Evolutionary conservation across 2,888 invertebrate genomes (phyloP), one percentile per base, ranked within the genome.

Genomic region (Ceraclea dissimilis): DNA sequence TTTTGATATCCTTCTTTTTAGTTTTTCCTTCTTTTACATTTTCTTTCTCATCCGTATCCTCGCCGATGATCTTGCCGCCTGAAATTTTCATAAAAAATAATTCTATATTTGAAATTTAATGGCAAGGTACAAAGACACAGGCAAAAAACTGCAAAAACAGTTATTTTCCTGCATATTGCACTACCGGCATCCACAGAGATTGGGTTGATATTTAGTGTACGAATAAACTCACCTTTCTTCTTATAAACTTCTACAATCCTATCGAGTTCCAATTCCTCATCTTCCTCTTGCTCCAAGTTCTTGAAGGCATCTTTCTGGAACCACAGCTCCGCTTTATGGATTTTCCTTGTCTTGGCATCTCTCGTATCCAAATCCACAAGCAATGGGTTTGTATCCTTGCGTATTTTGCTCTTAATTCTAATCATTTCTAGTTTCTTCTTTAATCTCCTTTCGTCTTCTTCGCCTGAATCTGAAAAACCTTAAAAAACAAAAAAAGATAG

Each of bases 241-340:
- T 85, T 84, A 64, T 82, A 86, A 39, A 82, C 80, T 64, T 83
- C 82, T 2, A 85, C 81, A 73, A 93, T 78, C 67, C 84, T 84
- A 67, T 93, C 89, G 62, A 95, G 78, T 73, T 95, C 95, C 6
- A 90, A 78, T 64, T 93, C 93, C 70, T 92, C 93, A 64, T 93
- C 93, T 70, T 92, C 93, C 67, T 93, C 93, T 59, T 85, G 82
- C 63, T 88, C 84, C 19, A 93, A 71, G 65, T 88, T 83, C 68
- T 90, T 87, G 63, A 93, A 88, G 63, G 81, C 81, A 61, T 91
- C 91, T 67, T 91, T 87, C 66, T 92, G 86, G 71, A 91, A 91
- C 92, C 93, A 93, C 31, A 91, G 72, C 64, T 91, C 84, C 0
- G 92, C 92, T 68, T 90, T 90, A 64, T 86, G 84, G 16, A 84